phyloP scores from a whole-genome alignment of 2,797 vertebrate genomes.

The Sebastes alutus region DNA sequence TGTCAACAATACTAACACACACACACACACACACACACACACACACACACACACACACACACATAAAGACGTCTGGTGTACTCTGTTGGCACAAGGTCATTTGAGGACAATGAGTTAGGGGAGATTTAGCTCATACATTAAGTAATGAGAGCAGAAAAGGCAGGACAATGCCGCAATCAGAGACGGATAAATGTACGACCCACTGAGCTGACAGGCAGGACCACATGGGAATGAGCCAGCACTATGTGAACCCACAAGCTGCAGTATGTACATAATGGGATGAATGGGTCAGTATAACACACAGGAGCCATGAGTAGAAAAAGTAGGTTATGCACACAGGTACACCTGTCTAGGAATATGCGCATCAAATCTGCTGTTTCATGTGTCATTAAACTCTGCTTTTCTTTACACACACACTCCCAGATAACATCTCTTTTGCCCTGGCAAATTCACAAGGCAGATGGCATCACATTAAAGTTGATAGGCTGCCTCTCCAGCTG shows the following conservation, averaged over 20 bases:
- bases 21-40: background rate
- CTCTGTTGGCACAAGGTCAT: slow-evolving; percentile 37
- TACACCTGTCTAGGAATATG: slow-evolving; percentile 30
- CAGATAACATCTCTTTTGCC: slow-evolving; percentile 17
- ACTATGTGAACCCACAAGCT: slow-evolving; percentile 22
- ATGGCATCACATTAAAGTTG: slow-evolving; percentile 53
- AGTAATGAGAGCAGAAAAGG: slow-evolving; percentile 9
- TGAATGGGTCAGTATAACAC: slow-evolving; percentile 43
- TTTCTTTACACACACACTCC: slow-evolving; percentile 18
- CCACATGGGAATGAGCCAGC: slow-evolving; percentile 5
- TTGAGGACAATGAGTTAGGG: slow-evolving; percentile 33
- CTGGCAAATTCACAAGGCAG: slow-evolving; percentile 38
- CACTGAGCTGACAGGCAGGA: slow-evolving; percentile 11
- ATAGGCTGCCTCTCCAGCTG: slow-evolving; percentile 28
- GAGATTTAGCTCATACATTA: slow-evolving; percentile 1
- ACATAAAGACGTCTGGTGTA: background rate
- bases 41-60: background rate
- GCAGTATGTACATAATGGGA: slow-evolving; percentile 46
- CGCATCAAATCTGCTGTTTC: slow-evolving; percentile 43
- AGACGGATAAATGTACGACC: slow-evolving; percentile 6
- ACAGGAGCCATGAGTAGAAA: slow-evolving; percentile 15
- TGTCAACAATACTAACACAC: slow-evolving; percentile 21
- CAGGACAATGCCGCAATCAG: background rate
- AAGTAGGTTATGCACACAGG: slow-evolving; percentile 57
- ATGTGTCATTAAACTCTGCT: slow-evolving; percentile 29